Conservation (phyloP, 2,888 invertebrate genomes). For the Lasioglossum villosulum region DNA sequence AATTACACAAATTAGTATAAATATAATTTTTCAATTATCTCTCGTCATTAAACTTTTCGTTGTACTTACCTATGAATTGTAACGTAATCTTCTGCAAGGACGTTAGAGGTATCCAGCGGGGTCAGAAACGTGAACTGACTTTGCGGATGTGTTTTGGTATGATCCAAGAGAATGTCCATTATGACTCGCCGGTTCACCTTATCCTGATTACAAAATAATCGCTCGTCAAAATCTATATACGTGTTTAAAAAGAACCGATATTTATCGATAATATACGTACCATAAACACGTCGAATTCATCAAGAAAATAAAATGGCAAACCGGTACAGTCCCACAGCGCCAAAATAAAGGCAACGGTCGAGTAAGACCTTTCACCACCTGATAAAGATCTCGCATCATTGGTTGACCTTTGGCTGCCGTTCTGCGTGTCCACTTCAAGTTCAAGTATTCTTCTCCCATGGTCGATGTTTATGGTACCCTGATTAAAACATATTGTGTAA, state of each 20-base stretch:
- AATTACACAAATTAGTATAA: constrained; percentile 18
- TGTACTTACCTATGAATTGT: constrained; percentile 87
- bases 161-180: constrained; percentile 91
- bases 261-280: constrained; percentile 84
- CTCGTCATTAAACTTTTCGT: background rate
- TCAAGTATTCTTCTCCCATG: constrained; percentile 84
- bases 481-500: constrained; percentile 43
- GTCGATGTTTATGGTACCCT: constrained; percentile 87
- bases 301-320: constrained; percentile 96
- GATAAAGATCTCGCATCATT: constrained; percentile 90
- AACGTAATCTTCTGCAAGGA: constrained; percentile 85
- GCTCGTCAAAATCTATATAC: background rate
- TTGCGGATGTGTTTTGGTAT: constrained; percentile 88
- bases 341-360: constrained; percentile 97
- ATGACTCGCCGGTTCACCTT: constrained; percentile 92
- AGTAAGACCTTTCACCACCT: constrained; percentile 97
- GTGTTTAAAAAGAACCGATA: background rate
- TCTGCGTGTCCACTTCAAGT: constrained; percentile 86
- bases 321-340: constrained; percentile 97
- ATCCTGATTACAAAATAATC: constrained; percentile 85
- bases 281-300: constrained; percentile 99
- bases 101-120: constrained; percentile 91
- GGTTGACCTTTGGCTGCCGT: constrained; percentile 84
- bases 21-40: background rate
- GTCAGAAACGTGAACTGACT: constrained; percentile 96